Evolutionary conservation across 2,888 invertebrate genomes (phyloP).

Genomic region (Dromius quadrimaculatus): DNA sequence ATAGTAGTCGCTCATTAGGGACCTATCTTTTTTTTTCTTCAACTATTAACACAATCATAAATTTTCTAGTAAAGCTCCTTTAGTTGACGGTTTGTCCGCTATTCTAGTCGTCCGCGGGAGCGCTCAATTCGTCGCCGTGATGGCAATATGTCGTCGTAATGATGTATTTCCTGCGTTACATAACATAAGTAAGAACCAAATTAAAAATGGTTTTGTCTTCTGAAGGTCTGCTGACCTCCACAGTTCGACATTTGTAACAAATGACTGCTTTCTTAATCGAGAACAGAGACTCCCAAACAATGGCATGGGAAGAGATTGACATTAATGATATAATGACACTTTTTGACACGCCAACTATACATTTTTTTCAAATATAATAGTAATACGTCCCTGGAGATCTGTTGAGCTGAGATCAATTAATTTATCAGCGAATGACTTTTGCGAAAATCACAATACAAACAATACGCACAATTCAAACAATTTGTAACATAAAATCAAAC

Average conservation of each 20-base stretch:
- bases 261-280: conserved; percentile 49
- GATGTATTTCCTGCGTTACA: conserved; percentile 47
- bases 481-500: conserved; percentile 2
- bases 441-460: too few species aligned
- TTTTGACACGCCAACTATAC: too few species aligned
- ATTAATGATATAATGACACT: conserved; percentile 39
- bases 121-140: conserved; percentile 33
- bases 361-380: too few species aligned
- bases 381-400: too few species aligned
- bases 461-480: conserved; percentile 28
- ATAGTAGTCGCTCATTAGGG: too few species aligned
- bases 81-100: conserved; percentile 12
- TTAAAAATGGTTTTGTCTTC: conserved; percentile 51
- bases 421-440: too few species aligned
- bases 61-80: too few species aligned
- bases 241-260: conserved; percentile 49
- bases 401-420: too few species aligned
- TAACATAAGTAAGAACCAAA: conserved; percentile 47
- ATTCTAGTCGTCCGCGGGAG: not conserved
- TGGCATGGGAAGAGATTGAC: conserved; percentile 38
- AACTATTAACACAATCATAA: too few species aligned
- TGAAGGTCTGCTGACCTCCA: conserved; percentile 51
- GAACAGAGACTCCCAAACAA: conserved; percentile 24
- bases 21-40: too few species aligned
- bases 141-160: conserved; percentile 49